phyloP scores from a whole-genome alignment of 2,888 invertebrate genomes.

The Pyrocoelia pectoralis region DNA sequence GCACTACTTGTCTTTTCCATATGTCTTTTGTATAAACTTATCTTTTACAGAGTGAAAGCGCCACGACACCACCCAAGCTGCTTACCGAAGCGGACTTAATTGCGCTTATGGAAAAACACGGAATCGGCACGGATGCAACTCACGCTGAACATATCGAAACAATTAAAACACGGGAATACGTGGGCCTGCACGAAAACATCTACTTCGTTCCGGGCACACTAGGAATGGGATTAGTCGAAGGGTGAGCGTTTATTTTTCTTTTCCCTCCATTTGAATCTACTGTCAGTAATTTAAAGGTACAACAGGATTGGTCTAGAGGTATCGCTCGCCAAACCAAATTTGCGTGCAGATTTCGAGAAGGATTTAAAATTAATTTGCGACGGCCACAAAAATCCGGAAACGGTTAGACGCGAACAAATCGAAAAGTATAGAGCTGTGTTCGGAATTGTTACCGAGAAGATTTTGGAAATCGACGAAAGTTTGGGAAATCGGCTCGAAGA shows the following conservation, averaged over 20 bases:
- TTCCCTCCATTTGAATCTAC: no score
- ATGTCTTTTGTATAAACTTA: neutral
- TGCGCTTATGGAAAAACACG: constrained; percentile 98
- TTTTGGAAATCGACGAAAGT: constrained; percentile 80
- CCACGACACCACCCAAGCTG: constrained; percentile 87
- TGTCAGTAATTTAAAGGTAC: no score
- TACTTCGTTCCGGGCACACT: constrained; percentile 91
- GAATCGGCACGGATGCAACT: constrained; percentile 98
- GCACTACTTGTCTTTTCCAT: neutral
- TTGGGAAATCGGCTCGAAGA: constrained; percentile 75
- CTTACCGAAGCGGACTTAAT: constrained; percentile 98
- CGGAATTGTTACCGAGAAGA: constrained; percentile 76
- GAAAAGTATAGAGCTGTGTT: constrained; percentile 86
- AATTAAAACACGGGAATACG: constrained; percentile 91
- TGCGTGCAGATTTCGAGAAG: constrained; percentile 90
- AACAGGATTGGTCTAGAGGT: constrained; percentile 58
- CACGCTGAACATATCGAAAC: constrained; percentile 99
- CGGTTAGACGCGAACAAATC: constrained; percentile 78
- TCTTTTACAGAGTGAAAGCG: constrained; percentile 71
- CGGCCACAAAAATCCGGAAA: constrained; percentile 76
- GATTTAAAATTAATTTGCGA: constrained; percentile 88
- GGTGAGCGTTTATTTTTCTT: constrained; percentile 53
- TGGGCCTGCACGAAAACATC: constrained; percentile 77
- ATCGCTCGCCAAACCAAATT: constrained; percentile 87
- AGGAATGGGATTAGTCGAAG: constrained; percentile 96